Conservation (phyloP, 2,797 vertebrate genomes). For the Pachyuromys duprasi region DNA sequence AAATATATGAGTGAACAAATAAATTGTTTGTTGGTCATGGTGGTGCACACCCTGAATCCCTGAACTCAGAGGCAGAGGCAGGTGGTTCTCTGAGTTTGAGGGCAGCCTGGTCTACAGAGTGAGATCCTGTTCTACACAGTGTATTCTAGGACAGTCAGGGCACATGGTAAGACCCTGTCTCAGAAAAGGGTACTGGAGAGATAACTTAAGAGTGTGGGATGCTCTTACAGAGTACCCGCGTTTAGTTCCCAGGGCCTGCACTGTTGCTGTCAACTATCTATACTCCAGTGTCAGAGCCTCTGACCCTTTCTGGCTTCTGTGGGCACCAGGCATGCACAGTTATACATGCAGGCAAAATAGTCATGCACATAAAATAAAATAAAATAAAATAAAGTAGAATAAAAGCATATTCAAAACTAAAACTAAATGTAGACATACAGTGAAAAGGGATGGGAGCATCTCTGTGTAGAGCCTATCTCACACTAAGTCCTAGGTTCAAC, state of each 20-base stretch:
- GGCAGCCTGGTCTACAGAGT: not conserved
- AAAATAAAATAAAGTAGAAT: not conserved
- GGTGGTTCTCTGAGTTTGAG: not conserved
- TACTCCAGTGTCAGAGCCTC: not conserved
- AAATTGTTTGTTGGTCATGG: not conserved
- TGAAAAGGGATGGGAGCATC: not conserved
- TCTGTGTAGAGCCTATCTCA: not conserved
- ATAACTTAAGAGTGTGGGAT: not conserved
- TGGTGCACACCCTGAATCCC: not conserved
- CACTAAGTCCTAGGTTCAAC: not conserved
- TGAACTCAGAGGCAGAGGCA: not conserved
- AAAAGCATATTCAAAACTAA: not conserved
- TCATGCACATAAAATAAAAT: not conserved
- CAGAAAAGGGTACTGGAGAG: not conserved
- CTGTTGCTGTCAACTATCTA: not conserved
- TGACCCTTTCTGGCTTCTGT: not conserved
- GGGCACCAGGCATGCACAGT: not conserved
- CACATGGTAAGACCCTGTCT: not conserved
- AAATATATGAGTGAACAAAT: too few species aligned
- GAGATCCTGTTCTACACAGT: not conserved
- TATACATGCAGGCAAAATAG: not conserved
- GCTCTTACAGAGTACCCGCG: not conserved
- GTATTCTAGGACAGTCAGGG: not conserved
- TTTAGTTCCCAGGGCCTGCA: not conserved
- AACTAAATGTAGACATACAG: not conserved